Conservation (phyloP, 2,797 vertebrate genomes). For the Galaxias olidus region DNA sequence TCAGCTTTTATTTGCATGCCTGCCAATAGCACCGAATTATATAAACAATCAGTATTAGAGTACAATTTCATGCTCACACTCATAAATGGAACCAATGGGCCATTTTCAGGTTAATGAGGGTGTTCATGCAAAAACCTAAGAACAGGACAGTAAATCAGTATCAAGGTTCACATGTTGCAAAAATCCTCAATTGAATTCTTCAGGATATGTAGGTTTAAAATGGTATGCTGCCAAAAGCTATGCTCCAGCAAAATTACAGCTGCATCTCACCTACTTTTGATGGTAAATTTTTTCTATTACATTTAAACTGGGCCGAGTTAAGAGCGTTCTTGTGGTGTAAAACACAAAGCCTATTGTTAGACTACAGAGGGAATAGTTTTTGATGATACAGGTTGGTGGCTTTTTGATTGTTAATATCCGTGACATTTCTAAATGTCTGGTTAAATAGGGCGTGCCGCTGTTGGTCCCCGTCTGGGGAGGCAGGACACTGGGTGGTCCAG, state of each 20-base stretch:
- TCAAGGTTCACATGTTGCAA: conserved; percentile 38
- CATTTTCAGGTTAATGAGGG: conserved; percentile 46
- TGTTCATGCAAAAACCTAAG: conserved; percentile 32
- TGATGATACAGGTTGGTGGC: conserved; percentile 21
- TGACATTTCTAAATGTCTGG: conserved; percentile 68
- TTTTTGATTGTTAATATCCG: conserved; percentile 52
- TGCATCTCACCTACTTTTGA: conserved; percentile 42
- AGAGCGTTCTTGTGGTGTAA: conserved; percentile 5
- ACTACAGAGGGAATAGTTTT: background rate
- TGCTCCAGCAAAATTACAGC: conserved; percentile 42
- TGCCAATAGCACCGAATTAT: conserved; percentile 21
- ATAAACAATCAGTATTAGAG: conserved; percentile 5
- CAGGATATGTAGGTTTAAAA: conserved; percentile 31
- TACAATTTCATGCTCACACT: conserved; percentile 33
- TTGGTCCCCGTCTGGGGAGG: conserved; percentile 44
- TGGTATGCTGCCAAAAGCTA: conserved; percentile 47
- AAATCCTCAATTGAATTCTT: conserved; percentile 57
- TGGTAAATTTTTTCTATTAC: conserved; percentile 36
- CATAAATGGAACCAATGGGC: conserved; percentile 26
- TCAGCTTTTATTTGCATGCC: conserved; percentile 2
- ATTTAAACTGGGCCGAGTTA: conserved; percentile 34
- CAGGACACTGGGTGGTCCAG: conserved; percentile 57
- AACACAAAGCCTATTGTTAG: conserved; percentile 25
- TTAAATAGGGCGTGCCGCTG: conserved; percentile 47
- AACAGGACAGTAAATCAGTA: conserved; percentile 43